phyloP scores from a whole-genome alignment of 2,797 vertebrate genomes.

The Pantherophis vulpinus region DNA sequence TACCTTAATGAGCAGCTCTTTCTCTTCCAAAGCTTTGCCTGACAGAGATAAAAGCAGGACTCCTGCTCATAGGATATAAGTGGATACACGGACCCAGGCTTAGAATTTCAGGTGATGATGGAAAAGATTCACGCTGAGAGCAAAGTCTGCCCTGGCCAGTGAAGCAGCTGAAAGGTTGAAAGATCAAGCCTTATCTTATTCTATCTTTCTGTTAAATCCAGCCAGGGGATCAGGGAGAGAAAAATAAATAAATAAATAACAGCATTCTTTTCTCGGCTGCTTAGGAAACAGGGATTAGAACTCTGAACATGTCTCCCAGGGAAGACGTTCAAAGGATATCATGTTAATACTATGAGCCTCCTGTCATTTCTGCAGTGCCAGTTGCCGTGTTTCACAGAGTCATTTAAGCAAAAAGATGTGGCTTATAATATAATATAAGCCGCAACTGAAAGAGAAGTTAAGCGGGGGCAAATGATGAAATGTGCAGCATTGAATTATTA shows the following conservation, averaged over 20 bases:
- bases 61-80: conserved; percentile 1
- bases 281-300: conserved; percentile 8
- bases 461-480: neutral
- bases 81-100: fast-evolving
- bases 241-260: conserved; percentile 31
- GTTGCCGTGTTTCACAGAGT: neutral
- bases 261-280: neutral
- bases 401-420: neutral
- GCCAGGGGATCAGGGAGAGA: conserved; percentile 37
- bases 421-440: neutral
- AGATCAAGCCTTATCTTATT: conserved; percentile 47
- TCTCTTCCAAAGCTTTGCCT: conserved; percentile 35
- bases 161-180: conserved; percentile 25
- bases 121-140: conserved; percentile 7
- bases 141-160: conserved; percentile 9
- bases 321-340: neutral
- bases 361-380: neutral
- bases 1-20: conserved; percentile 47
- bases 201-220: conserved; percentile 36
- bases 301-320: neutral
- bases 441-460: neutral
- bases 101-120: neutral
- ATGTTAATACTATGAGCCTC: neutral
- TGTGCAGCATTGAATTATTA: neutral
- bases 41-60: conserved; percentile 47